Conservation (phyloP, 2,888 invertebrate species). For the Leucophora obtusa region DNA sequence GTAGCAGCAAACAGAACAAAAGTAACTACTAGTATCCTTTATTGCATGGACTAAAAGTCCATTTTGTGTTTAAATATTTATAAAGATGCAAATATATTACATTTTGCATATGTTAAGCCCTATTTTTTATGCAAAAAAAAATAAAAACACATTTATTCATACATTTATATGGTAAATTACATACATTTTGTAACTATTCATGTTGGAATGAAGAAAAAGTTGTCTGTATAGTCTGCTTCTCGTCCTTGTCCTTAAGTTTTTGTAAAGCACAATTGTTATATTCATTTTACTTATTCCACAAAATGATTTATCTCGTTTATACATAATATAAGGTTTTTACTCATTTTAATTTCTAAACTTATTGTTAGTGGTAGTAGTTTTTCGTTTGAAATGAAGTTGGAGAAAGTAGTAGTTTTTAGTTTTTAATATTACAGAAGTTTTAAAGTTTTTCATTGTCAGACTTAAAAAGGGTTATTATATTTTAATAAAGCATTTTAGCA, state of each 20-base stretch:
- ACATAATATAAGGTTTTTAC: background rate
- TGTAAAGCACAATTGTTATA: slow-evolving; percentile 56
- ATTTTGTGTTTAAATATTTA: slow-evolving; percentile 72
- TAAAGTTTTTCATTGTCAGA: slow-evolving; percentile 65
- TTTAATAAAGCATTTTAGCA: slow-evolving; percentile 68
- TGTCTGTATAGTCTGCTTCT: background rate
- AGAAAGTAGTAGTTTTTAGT: slow-evolving; percentile 3
- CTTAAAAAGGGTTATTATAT: slow-evolving; percentile 73
- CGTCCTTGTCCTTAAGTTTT: slow-evolving; percentile 53
- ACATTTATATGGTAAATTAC: background rate
- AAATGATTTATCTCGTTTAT: slow-evolving; percentile 73
- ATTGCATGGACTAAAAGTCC: slow-evolving; percentile 52
- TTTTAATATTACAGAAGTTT: slow-evolving; percentile 37
- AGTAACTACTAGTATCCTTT: slow-evolving; percentile 29
- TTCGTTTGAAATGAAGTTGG: background rate
- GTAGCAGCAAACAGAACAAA: background rate
- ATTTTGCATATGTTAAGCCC: slow-evolving; percentile 75
- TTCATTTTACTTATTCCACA: slow-evolving; percentile 68
- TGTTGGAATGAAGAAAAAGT: background rate
- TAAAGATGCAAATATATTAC: slow-evolving; percentile 78
- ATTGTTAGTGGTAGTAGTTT: background rate
- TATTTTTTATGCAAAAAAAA: slow-evolving; percentile 42
- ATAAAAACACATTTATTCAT: slow-evolving; percentile 14
- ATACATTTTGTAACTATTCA: background rate
- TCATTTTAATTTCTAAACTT: slow-evolving; percentile 52